Evolutionary conservation across 2,113 vertebrate genomes (phyloP), one percentile per base, ranked within the genome.

Genomic region (Antennarius striatus): DNA sequence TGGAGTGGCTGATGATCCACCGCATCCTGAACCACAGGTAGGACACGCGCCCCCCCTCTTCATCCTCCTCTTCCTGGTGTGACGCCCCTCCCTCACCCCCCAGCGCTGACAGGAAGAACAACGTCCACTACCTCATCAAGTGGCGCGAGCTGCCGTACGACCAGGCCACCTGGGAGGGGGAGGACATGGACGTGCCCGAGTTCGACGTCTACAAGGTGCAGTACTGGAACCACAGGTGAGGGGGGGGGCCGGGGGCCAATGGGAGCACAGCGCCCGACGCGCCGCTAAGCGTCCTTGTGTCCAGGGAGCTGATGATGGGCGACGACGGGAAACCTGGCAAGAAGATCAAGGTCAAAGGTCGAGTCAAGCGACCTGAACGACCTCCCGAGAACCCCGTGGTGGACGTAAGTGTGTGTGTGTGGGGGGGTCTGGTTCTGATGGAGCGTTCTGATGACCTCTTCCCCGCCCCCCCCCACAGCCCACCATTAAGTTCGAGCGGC

Each of bases 1-100:
- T 96, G 4, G 98, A 99, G 87, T 99, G 98, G 98, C 96, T 98
- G 91, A 95, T 98, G 95, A 94, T 98, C 80, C 95, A 99, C 65
- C 94, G 97, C 30, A 93, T 99, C 80, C 93, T 99, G 69, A 98
- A 98, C 88, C 98, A 99, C 89, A 99, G 97, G 97, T 98, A 70
- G 46, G 78, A 49, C 6, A 14, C 22, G 22, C 22, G 1, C 22
- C 22, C 22, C 2, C 14, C 54, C 2, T 11, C 17, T 5, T 1
- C 5, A 17, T 4, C 45, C 22, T 22, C 22, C 22, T 22, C 22
- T 22, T 22, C 22, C 22, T 2, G 22, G 2, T 2, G 22, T 22
- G 22, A 22, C 22, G 22, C 22, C 22, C 22, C 22, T 22, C 22
- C 22, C 22, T 22, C 22, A 2, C 53, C 28, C 32, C 13, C 1